phyloP scores from a whole-genome alignment of 2,797 vertebrate species.

The Pelodytes ibericus region DNA sequence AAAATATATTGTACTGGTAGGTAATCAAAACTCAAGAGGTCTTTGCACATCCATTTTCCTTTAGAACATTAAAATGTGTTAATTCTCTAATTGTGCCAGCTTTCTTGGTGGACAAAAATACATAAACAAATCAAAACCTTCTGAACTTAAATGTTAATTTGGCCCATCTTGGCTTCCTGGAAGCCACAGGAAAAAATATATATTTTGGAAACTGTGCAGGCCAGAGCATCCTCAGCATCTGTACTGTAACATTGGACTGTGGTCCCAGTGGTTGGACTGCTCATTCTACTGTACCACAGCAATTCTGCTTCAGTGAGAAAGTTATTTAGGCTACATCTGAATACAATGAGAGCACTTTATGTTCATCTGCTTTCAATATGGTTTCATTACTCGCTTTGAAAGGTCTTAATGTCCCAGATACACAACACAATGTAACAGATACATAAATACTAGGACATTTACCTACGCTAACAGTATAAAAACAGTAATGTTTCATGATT shows the following conservation, averaged over 20 bases:
- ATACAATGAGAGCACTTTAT: slow-evolving; percentile 10
- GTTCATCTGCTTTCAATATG: slow-evolving; percentile 40
- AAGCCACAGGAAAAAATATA: slow-evolving; percentile 13
- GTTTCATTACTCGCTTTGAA: not conserved
- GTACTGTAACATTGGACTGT: slow-evolving; percentile 29
- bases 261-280: slow-evolving; percentile 20
- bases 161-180: slow-evolving; percentile 38
- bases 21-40: too few species aligned
- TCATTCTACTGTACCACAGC: slow-evolving; percentile 28
- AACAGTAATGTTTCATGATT: not conserved
- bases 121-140: slow-evolving; percentile 37
- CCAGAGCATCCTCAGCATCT: slow-evolving; percentile 33
- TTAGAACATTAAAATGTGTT: too few species aligned
- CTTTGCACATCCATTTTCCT: too few species aligned
- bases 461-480: not conserved
- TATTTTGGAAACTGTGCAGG: slow-evolving; percentile 34
- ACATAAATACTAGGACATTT: not conserved
- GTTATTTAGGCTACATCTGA: slow-evolving; percentile 21
- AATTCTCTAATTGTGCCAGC: slow-evolving; percentile 11
- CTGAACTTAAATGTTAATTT: slow-evolving; percentile 38
- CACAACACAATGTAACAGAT: not conserved
- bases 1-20: too few species aligned
- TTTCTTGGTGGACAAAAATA: slow-evolving; percentile 11
- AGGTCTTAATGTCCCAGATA: not conserved
- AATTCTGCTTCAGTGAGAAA: slow-evolving; percentile 21